Conservation (phyloP, 2,113 vertebrate genomes). For the Rhinolophus sinicus region DNA sequence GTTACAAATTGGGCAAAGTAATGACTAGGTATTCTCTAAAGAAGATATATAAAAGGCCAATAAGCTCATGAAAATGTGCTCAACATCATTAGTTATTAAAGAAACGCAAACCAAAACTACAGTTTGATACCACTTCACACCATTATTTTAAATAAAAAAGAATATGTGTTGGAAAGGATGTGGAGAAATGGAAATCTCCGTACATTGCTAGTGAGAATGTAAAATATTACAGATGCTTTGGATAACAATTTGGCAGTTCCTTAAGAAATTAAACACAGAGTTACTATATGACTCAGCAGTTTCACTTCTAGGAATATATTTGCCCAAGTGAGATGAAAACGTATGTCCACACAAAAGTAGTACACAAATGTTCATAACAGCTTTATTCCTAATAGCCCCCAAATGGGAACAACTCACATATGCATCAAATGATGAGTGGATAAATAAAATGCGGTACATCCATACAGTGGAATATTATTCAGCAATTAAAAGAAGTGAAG, state of each 20-base stretch:
- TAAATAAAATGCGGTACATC: background rate
- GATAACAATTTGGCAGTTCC: background rate
- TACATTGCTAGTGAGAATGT: background rate
- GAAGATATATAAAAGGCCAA: background rate
- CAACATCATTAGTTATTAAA: background rate
- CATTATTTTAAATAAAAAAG: background rate
- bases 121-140: background rate
- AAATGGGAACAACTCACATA: background rate
- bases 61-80: background rate
- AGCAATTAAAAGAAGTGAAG: background rate
- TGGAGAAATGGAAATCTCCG: background rate
- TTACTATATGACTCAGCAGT: background rate
- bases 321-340: background rate
- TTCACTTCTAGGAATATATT: background rate
- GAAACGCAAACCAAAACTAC: background rate
- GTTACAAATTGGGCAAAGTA: background rate
- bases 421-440: background rate
- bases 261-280: background rate
- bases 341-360: background rate
- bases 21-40: background rate
- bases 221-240: background rate
- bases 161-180: background rate
- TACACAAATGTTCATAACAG: background rate
- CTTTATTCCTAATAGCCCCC: background rate
- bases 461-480: background rate